Conservation (phyloP, 2,113 vertebrate genomes). For the Malurus alboscapulatus region DNA sequence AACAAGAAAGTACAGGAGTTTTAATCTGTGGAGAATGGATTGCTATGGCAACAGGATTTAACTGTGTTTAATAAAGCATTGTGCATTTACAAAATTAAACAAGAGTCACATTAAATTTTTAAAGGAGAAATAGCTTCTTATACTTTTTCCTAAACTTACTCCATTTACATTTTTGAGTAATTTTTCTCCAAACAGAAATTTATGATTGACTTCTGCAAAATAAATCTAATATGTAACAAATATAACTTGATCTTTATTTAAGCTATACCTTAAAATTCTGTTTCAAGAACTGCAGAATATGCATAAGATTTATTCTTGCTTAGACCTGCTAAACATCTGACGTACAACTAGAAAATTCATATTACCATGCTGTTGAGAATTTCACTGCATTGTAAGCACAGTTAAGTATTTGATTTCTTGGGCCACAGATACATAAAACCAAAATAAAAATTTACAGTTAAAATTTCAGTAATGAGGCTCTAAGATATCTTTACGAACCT, state of each 20-base stretch:
- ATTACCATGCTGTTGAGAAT: neutral
- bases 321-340: neutral
- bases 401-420: neutral
- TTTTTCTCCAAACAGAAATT: neutral
- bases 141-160: neutral
- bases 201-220: neutral
- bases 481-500: neutral
- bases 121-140: neutral
- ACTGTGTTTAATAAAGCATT: constrained; percentile 14
- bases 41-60: constrained; percentile 23
- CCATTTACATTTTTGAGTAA: neutral
- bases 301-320: neutral
- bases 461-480: neutral
- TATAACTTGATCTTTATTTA: neutral
- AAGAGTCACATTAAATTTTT: neutral
- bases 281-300: neutral
- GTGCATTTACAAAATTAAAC: constrained; percentile 1
- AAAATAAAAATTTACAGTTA: neutral
- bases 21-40: neutral
- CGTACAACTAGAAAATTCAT: neutral
- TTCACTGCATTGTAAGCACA: neutral
- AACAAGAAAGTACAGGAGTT: neutral
- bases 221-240: neutral
- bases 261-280: neutral
- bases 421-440: neutral